Base-by-base conservation (phyloP, 2,888 invertebrate species). In the Cephus runcator region DNA sequence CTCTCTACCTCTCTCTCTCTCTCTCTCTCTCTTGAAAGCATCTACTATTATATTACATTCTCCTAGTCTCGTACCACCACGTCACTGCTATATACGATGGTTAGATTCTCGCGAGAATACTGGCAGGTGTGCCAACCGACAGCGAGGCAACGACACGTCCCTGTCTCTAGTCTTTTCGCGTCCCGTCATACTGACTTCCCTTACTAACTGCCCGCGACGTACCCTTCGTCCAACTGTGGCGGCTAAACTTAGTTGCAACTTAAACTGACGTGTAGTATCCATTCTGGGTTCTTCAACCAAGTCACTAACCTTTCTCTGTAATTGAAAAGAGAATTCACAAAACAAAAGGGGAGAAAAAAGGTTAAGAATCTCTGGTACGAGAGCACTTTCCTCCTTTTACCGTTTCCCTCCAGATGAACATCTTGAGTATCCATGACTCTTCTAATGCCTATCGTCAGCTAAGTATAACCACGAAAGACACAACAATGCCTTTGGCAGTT, bases 71-170 rank as follows among this genome's bases (percentile, higher is more conserved):
- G 56, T 56, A 56, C 56, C 23, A 56, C 23, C 23, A 56, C 56
- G 56, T 56, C 23, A 56, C 23, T 9, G 23, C 56, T 56, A 23
- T 56, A 56, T 23, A 56, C 23, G 56, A 56, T 56, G 56, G 56
- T 56, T 56, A 9, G 56, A 56, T 56, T 56, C 56, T 56, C 56
- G 82, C 83, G 84, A 77, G 87, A 86, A 88, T 85, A 83, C 83
- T 85, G 86, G 88, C 90, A 90, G 90, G 89, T 90, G 90, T 88
- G 88, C 86, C 88, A 89, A 87, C 85, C 80, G 78, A 80, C 76
- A 81, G 77, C 81, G 81, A 84, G 84, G 84, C 84, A 84, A 83
- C 83, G 83, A 82, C 83, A 81, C 84, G 80, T 83, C 79, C 80
- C 80, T 85, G 85, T 84, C 85, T 82, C 79, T 76, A 75, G 81